Evolutionary conservation across 2,888 invertebrate genomes (phyloP), one percentile per base, ranked within the genome.

Genomic region (Caenorhabditis sp.): DNA sequence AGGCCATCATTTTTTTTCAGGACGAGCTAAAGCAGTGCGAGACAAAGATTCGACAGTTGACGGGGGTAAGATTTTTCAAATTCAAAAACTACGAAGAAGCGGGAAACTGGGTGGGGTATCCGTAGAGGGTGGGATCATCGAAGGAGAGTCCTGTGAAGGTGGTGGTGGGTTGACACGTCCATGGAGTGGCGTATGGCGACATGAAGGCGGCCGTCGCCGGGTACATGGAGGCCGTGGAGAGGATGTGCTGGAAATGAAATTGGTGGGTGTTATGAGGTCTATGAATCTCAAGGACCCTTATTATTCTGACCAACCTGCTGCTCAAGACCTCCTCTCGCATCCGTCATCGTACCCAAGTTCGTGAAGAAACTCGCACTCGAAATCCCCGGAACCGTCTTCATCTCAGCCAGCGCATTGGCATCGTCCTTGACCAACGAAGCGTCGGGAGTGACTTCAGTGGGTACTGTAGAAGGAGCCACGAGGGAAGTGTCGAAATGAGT

Each of bases 121-220:
- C 41, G 54, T 84, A 80, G 12, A 80, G 44, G 8, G 19, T 12
- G 5, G 61, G 80, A 49, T 80, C 80, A n/a, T 84, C 84, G 49
- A 84, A 80, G 4, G 80, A 56, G 26, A 84, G 31, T 35, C 63
- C 63, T 2, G 79, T 16, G 51, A 79, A 79, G 2, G 49, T 22
- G 2, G 80, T 24, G 8, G 73, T 47, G 7, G 74, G 54, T 26
- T 49, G 83, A 35, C 74, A 73, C n/a, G 83, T 14, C 83, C 83
- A 83, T 14, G 24, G 12, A 49, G 41, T 41, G 16, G 74, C 44
- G 28, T 83, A 83, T 1, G 83, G 59, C 1, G 49, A 16, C 63
- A 83, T 49, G 41, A 79, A 79, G 1, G 76, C 68, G 49, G 83
- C 73, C 47, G 83, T 68, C 49, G 64, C 73, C 14, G 83, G n/a